Conservation (phyloP, 2,113 vertebrate species). For the Hippopotamus amphibius region DNA sequence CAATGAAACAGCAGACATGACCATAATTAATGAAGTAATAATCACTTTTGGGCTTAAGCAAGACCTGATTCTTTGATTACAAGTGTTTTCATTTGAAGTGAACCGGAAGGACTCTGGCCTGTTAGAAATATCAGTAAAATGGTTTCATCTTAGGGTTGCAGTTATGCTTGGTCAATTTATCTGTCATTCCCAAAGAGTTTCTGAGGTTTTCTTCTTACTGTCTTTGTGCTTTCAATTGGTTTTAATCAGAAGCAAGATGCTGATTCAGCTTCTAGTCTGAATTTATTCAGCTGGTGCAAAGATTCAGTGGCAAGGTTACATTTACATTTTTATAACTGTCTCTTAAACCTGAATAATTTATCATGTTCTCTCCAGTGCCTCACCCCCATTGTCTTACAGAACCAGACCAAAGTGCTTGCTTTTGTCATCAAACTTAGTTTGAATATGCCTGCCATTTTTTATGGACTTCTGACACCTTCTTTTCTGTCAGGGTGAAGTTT, state of each 20-base stretch:
- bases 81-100: neutral
- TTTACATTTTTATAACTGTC: conserved; percentile 78
- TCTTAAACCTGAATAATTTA: conserved; percentile 79
- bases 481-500: neutral
- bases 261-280: conserved; percentile 73
- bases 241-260: conserved; percentile 72
- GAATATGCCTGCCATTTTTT: conserved; percentile 43
- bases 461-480: neutral
- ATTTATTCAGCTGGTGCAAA: conserved; percentile 76
- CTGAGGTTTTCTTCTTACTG: conserved; percentile 52
- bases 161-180: conserved; percentile 41
- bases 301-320: conserved; percentile 48
- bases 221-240: conserved; percentile 49
- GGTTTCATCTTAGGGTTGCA: neutral
- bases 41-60: conserved; percentile 67
- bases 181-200: conserved; percentile 62
- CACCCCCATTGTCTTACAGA: neutral
- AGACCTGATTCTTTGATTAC: conserved; percentile 62
- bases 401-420: conserved; percentile 43
- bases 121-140: neutral
- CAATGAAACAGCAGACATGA: neutral
- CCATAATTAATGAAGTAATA: conserved; percentile 48
- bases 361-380: conserved; percentile 28
- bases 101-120: neutral
- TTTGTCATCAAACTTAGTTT: conserved; percentile 45